Conservation (phyloP, 1,140 invertebrate species). For the Calephelis nemesis region DNA sequence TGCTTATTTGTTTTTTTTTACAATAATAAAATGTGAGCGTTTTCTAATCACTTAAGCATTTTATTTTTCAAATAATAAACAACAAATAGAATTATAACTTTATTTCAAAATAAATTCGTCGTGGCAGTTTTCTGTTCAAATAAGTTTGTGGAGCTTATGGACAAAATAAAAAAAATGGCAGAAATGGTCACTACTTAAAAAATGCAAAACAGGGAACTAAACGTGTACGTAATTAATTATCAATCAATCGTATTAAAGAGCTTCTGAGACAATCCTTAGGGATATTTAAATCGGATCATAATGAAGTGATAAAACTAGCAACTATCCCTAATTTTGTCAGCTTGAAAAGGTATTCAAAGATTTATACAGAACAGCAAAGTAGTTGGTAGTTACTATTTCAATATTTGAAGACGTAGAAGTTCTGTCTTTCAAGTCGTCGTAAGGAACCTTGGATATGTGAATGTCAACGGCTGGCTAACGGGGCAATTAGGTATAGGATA, state of each 20-base stretch:
- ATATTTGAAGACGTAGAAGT: no score
- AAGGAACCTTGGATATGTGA: no score
- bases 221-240: neutral
- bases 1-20: no score
- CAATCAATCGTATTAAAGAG: neutral
- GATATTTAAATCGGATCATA: neutral
- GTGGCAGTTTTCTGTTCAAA: slow-evolving; percentile 28
- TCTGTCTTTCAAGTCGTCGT: no score
- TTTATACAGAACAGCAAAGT: no score
- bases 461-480: no score
- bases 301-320: neutral
- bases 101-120: slow-evolving; percentile 34
- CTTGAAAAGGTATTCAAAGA: no score
- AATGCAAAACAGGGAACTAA: neutral
- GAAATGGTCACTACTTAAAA: neutral
- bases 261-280: neutral
- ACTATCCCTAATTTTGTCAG: neutral
- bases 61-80: no score
- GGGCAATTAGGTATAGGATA: no score
- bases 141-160: slow-evolving; percentile 8
- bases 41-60: no score
- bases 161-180: slow-evolving; percentile 5
- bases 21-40: no score
- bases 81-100: neutral
- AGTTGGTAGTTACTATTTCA: no score